Evolutionary conservation across 2,113 vertebrate genomes (phyloP).

Genomic region (Saccopteryx bilineata): DNA sequence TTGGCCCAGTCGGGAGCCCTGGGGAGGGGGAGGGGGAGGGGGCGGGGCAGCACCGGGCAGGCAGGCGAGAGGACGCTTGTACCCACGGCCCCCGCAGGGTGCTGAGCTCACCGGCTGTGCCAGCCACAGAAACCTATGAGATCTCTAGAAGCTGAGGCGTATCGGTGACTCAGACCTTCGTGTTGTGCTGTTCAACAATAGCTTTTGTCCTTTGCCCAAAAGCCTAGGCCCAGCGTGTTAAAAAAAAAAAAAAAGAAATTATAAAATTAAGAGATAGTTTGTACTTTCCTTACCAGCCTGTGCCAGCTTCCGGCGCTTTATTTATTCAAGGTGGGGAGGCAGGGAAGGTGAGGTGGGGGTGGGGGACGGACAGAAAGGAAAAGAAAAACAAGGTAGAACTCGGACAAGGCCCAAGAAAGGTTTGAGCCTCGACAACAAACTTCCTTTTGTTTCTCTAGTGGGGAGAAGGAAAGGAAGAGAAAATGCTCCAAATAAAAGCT

Average conservation of each 20-base stretch:
- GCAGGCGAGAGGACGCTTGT: constrained; percentile 71
- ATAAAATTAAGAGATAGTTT: constrained; percentile 89
- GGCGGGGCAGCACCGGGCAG: constrained; percentile 56
- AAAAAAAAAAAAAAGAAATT: constrained; percentile 84
- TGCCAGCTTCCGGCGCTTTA: constrained; percentile 88
- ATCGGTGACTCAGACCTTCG: constrained; percentile 87
- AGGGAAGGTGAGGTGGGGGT: constrained; percentile 81
- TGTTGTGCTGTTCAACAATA: constrained; percentile 87
- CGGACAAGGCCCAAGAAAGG: constrained; percentile 88
- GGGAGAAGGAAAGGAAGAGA: constrained; percentile 59
- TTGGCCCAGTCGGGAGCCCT: constrained; percentile 68
- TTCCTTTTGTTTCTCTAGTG: constrained; percentile 86
- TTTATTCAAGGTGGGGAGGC: constrained; percentile 92
- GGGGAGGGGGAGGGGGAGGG: constrained; percentile 60
- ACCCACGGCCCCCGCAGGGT: constrained; percentile 78
- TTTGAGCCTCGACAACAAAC: constrained; percentile 87
- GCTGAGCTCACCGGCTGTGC: constrained; percentile 82
- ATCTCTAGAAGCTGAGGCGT: constrained; percentile 76
- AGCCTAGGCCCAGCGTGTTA: constrained; percentile 83
- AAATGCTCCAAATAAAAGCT: constrained; percentile 65
- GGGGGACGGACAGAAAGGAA: constrained; percentile 73
- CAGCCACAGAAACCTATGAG: constrained; percentile 80
- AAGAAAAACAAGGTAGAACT: constrained; percentile 90
- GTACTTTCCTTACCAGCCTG: constrained; percentile 88
- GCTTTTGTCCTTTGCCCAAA: constrained; percentile 91